These are phyloP conservation scores for Isichthys henryi DNA, from an alignment of 2,113 vertebrate species.

Conservation along the genomic window DNA sequence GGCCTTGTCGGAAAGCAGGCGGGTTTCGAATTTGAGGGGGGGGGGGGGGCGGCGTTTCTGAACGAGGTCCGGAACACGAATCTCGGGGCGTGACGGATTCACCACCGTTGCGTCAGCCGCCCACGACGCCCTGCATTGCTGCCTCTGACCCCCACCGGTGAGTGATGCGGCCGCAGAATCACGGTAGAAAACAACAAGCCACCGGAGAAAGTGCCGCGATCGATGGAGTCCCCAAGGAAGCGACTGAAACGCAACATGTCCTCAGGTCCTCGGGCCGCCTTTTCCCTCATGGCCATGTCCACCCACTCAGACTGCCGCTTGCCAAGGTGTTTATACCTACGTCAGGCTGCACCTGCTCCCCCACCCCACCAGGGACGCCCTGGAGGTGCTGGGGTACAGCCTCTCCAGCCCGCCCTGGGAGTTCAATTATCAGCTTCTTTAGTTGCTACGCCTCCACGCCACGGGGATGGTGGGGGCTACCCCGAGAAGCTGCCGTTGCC, in stretches of 20 bases:
- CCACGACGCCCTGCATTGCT: background rate
- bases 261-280: constrained; percentile 35
- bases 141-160: background rate
- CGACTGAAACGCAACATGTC: constrained; percentile 48
- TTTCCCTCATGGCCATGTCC: constrained; percentile 39
- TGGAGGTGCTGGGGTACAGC: constrained; percentile 51
- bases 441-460: constrained; percentile 41
- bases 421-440: constrained; percentile 50
- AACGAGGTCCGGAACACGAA: background rate
- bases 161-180: constrained; percentile 44
- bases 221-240: constrained; percentile 56
- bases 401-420: constrained; percentile 37
- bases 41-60: background rate
- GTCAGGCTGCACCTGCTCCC: constrained; percentile 58
- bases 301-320: constrained; percentile 40
- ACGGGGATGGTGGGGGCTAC: background rate
- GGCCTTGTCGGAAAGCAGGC: background rate
- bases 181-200: constrained; percentile 54
- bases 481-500: background rate
- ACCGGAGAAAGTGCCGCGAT: constrained; percentile 24
- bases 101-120: background rate
- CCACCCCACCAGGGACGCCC: constrained; percentile 37
- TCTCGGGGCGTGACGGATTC: background rate
- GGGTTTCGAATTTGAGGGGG: background rate
- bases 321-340: constrained; percentile 64